Percentiles rank a stretch among this genome's conserved stretches.
Conservation (phyloP, 2,797 vertebrate genomes). For the Rhynchonycteris naso region DNA sequence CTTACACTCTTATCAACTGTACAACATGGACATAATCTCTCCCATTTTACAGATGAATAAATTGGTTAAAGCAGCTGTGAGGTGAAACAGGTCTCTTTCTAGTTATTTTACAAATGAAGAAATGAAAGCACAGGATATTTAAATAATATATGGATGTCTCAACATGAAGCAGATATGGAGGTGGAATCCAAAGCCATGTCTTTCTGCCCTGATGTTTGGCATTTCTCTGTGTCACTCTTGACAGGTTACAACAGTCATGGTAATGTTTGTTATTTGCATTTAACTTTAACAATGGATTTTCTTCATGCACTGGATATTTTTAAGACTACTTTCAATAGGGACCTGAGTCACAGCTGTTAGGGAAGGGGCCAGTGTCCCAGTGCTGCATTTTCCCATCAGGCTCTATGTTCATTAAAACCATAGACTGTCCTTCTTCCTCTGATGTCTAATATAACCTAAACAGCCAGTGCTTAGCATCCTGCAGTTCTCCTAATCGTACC, state of each 20-base stretch:
- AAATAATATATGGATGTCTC: not conserved
- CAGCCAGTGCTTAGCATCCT: not conserved
- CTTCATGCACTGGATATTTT: not conserved
- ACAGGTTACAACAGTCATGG: not conserved
- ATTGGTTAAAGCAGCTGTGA: not conserved
- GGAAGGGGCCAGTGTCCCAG: not conserved
- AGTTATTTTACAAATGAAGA: not conserved
- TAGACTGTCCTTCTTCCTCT: not conserved
- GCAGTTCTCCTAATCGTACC: not conserved
- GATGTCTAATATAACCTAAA: conserved; percentile 7
- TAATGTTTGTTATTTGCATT: not conserved
- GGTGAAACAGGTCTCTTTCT: not conserved
- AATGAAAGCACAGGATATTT: not conserved
- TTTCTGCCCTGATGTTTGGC: not conserved
- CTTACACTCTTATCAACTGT: not conserved
- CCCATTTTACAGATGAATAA: not conserved
- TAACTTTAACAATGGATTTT: not conserved
- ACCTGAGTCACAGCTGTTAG: not conserved
- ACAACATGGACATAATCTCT: not conserved
- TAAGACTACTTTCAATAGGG: not conserved
- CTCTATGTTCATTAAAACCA: not conserved
- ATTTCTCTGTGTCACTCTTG: not conserved
- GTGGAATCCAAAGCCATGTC: not conserved
- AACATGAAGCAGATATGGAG: not conserved
- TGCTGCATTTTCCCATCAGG: not conserved